Evolutionary conservation across 1,140 invertebrate species (phyloP), one percentile per base, ranked within the genome.

Genomic region (Zaprionus kolodkinae): DNA sequence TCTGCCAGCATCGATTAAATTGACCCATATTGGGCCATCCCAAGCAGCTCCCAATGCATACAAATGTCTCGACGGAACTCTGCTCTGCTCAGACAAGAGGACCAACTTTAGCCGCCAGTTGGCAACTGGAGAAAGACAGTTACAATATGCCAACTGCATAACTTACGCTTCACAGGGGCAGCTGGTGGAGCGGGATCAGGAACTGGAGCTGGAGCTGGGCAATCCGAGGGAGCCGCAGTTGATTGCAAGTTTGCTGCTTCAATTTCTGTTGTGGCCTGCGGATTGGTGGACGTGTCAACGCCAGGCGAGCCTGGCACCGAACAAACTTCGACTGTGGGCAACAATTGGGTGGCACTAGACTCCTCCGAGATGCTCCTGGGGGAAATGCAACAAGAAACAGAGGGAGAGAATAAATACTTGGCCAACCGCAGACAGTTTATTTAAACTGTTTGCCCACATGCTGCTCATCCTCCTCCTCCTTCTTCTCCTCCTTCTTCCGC

Each of bases 281-380:
- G 43, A 65, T 71, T 80, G 45, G 50, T 80, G 45, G 50, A 54
- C 25, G 48, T 55, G 71, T 78, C 66, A 79, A 43, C 64, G 45
- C 45, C 76, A 59, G 75, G 57, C 59, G 71, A 59, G 1, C 57
- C 63, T 21, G 75, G 62, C 21, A 80, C 79, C 43, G 77, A 70
- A 56, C 71, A 73, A 27, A 78, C 52, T 25, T 83, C 87, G 50
- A 79, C 78, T 30, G 76, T 60, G n/a, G 81, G 78, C 55, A 86
- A 71, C n/a, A 84, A 69, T 25, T 78, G 62, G n/a, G 79, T 45
- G 52, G 69, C 75, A n/a, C 76, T 72, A 3, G 81, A 76, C 69
- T 92, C 91, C 63, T 92, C 91, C 0, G 87, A 91, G 56, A 92
- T 92, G 62, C 91, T 91, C 45, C 91, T 92, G 60, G 1, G 69